These are phyloP conservation scores for Linyphia triangularis DNA, from an alignment of 2,888 invertebrate species.

Conservation along the genomic window DNA sequence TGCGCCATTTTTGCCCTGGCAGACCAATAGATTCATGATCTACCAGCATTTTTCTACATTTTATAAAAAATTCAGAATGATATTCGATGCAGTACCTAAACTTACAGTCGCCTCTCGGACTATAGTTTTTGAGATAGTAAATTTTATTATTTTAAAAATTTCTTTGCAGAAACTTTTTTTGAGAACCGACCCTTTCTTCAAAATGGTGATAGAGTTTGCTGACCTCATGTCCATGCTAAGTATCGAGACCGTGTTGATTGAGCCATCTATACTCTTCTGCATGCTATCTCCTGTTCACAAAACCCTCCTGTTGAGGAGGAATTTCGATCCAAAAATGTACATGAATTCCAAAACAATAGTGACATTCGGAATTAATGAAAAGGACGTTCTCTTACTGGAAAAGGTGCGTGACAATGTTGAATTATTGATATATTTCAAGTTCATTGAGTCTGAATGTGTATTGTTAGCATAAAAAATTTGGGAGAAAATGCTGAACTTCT, in stretches of 20 bases:
- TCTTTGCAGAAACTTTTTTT: background rate
- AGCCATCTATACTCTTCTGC: constrained; percentile 61
- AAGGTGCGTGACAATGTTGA: constrained; percentile 17
- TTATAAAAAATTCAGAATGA: no score
- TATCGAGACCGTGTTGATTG: constrained; percentile 32
- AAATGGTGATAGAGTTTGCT: background rate
- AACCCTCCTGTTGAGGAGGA: constrained; percentile 24
- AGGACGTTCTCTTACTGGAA: constrained; percentile 3
- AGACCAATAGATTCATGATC: no score
- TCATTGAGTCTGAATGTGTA: no score
- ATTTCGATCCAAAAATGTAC: background rate
- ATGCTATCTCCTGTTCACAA: constrained; percentile 10
- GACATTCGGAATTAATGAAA: constrained; percentile 42
- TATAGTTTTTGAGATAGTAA: no score
- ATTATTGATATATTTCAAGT: no score
- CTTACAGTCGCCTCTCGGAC: no score
- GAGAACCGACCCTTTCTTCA: background rate
- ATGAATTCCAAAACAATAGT: background rate
- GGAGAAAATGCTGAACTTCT: no score
- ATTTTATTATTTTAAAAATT: background rate
- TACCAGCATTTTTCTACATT: no score
- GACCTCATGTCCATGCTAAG: constrained; percentile 7
- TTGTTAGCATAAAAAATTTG: no score
- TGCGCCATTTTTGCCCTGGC: background rate
- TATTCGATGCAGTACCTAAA: no score